Percentiles rank a stretch among this genome's conserved stretches.
Evolutionary conservation across 2,113 vertebrate species (phyloP).

Genomic region (Hippocampus barbouri): DNA sequence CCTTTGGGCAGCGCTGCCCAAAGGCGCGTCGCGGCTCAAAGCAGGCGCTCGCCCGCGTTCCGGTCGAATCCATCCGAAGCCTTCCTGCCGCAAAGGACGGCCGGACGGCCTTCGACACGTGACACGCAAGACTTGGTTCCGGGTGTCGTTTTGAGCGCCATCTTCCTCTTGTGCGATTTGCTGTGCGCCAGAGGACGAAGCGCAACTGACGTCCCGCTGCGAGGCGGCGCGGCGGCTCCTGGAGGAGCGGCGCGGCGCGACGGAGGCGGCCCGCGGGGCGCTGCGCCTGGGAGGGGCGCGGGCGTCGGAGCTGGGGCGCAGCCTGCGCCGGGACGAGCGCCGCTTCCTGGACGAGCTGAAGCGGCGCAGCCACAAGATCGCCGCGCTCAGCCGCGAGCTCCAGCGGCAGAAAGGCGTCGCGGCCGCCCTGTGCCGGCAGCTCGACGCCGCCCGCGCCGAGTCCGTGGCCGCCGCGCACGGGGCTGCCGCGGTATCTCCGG

Average conservation of each 20-base stretch:
- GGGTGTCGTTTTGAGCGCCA: no score
- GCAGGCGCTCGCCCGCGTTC: no score
- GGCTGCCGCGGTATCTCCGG: no score
- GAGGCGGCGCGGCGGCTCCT: conserved; percentile 78
- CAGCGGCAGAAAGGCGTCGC: conserved; percentile 85
- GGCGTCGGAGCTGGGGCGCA: conserved; percentile 79
- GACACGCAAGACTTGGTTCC: no score
- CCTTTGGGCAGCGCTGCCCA: no score
- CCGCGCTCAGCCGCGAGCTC: conserved; percentile 83
- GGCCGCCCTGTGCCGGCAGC: conserved; percentile 82
- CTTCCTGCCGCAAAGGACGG: no score
- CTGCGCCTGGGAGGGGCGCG: conserved; percentile 82
- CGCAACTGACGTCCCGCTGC: conserved; percentile 78
- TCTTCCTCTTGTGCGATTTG: neutral
- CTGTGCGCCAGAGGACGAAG: conserved; percentile 65
- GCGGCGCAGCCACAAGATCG: conserved; percentile 86
- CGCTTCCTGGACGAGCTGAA: conserved; percentile 91
- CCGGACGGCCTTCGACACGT: no score
- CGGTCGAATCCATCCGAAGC: no score
- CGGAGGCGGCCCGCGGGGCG: conserved; percentile 76
- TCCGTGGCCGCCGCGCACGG: no score
- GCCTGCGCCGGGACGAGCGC: conserved; percentile 82
- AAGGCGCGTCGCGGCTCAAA: no score
- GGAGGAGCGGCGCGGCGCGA: conserved; percentile 77
- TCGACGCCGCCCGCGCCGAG: conserved; percentile 79